Conservation (phyloP, 2,888 invertebrate genomes). For the Nasonia oneida region DNA sequence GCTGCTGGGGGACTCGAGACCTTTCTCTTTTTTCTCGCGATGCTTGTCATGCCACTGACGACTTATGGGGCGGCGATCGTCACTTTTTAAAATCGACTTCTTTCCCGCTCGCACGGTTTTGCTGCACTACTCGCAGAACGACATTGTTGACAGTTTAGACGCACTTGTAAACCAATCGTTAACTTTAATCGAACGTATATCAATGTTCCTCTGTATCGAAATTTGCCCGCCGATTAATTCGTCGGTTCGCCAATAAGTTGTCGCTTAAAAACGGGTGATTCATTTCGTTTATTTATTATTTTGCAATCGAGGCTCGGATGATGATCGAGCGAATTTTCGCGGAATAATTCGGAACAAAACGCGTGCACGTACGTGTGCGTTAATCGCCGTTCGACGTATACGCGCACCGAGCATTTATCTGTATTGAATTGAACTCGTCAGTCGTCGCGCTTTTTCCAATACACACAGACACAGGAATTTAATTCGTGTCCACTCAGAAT, state of each 20-base stretch:
- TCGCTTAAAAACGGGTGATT: not conserved
- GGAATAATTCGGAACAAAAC: not conserved
- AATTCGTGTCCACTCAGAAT: not conserved
- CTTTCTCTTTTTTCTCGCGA: not conserved
- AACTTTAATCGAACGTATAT: no score
- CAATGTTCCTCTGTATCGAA: not conserved
- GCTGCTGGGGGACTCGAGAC: not conserved
- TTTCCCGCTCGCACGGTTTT: no score
- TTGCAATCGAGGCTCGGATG: not conserved
- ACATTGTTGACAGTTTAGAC: no score
- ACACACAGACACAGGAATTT: not conserved
- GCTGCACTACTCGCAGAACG: not conserved
- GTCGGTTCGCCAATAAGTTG: conserved; percentile 15
- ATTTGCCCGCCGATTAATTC: conserved; percentile 36
- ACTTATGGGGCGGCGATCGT: not conserved
- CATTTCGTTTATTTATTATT: not conserved
- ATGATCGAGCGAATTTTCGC: not conserved
- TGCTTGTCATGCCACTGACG: not conserved
- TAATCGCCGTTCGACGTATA: not conserved
- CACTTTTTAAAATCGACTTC: not conserved
- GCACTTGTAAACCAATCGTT: no score
- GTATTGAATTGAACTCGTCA: not conserved
- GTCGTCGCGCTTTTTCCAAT: not conserved
- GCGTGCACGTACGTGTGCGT: not conserved
- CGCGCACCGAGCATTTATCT: not conserved